Percentiles rank a stretch among this genome's conserved stretches.
phyloP scores from a whole-genome alignment of 2,797 vertebrate genomes.

The Phalloptychus januarius region DNA sequence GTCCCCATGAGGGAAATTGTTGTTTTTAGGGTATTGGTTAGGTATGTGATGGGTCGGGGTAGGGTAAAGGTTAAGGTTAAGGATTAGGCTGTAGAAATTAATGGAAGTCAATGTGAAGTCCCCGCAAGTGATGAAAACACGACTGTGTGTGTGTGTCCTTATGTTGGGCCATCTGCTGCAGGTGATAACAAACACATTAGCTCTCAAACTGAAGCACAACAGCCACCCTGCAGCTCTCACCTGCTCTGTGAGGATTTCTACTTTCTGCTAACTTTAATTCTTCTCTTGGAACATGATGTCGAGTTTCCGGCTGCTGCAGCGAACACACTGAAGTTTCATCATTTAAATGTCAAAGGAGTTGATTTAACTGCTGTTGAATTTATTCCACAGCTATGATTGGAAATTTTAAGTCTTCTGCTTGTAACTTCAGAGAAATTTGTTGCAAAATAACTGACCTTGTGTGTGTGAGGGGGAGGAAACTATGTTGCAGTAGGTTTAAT shows the following conservation, averaged over 20 bases:
- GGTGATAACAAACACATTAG: conserved; percentile 65
- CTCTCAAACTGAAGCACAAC: conserved; percentile 45
- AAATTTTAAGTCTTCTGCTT: neutral
- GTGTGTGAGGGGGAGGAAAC: too few relatives aligned
- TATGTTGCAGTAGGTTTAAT: neutral
- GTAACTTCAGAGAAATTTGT: neutral
- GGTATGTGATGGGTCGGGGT: too few relatives aligned
- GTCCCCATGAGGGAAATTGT: too few relatives aligned
- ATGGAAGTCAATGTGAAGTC: too few relatives aligned
- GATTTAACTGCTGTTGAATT: conserved; percentile 15
- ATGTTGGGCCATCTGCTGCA: conserved; percentile 56
- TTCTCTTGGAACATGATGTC: conserved; percentile 27
- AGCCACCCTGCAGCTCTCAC: conserved; percentile 27
- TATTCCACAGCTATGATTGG: conserved; percentile 4
- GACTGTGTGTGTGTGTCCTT: conserved; percentile 28
- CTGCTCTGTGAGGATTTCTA: conserved; percentile 23
- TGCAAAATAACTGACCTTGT: neutral
- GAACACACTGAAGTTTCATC: conserved; percentile 13
- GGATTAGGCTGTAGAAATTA: too few relatives aligned
- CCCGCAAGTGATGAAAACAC: too few relatives aligned
- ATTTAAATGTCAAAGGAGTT: conserved; percentile 17
- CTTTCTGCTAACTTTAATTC: conserved; percentile 39
- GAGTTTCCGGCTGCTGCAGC: conserved; percentile 25
- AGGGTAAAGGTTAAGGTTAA: too few relatives aligned
- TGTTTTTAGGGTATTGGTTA: too few relatives aligned